Conservation (phyloP, 23 tunicate genomes). For the Phallusia fumigata region DNA sequence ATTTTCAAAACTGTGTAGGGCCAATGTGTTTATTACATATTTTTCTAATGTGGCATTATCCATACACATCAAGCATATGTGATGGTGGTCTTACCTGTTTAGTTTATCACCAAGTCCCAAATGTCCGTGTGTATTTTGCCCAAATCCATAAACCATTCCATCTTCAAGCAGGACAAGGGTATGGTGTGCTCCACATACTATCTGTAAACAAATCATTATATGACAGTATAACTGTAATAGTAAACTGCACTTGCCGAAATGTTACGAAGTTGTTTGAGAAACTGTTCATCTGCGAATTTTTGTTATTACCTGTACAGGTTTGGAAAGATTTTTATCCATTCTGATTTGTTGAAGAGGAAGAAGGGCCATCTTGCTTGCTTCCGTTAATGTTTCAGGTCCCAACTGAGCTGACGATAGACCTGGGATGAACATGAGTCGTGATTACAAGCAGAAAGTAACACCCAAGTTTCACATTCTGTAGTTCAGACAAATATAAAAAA, state of each 20-base stretch:
- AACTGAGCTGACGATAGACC: slow-evolving; percentile 21
- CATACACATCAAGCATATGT: slow-evolving; percentile 10
- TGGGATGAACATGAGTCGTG: not conserved
- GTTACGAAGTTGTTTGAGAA: no score
- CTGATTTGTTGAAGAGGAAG: slow-evolving; percentile 45
- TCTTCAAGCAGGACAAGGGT: slow-evolving; percentile 56
- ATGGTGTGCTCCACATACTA: slow-evolving; percentile 74
- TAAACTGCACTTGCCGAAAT: no score
- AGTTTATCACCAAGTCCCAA: slow-evolving; percentile 61
- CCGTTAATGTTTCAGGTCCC: slow-evolving; percentile 45
- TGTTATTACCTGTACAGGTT: slow-evolving; percentile 60
- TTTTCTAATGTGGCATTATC: no score
- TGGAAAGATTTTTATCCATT: slow-evolving; percentile 25
- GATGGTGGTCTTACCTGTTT: slow-evolving; percentile 61
- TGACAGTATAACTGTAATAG: no score
- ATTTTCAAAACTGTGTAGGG: no score
- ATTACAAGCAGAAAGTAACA: not conserved
- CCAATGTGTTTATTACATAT: no score
- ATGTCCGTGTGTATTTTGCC: slow-evolving; percentile 66
- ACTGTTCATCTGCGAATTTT: no score
- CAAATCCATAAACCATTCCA: slow-evolving; percentile 59
- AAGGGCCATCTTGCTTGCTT: slow-evolving; percentile 46
- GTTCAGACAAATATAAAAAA: no score
- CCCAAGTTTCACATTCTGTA: not conserved
- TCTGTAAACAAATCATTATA: slow-evolving; percentile 23